Evolutionary conservation across 2,888 invertebrate genomes (phyloP).

Genomic region (Pandemis corylana): DNA sequence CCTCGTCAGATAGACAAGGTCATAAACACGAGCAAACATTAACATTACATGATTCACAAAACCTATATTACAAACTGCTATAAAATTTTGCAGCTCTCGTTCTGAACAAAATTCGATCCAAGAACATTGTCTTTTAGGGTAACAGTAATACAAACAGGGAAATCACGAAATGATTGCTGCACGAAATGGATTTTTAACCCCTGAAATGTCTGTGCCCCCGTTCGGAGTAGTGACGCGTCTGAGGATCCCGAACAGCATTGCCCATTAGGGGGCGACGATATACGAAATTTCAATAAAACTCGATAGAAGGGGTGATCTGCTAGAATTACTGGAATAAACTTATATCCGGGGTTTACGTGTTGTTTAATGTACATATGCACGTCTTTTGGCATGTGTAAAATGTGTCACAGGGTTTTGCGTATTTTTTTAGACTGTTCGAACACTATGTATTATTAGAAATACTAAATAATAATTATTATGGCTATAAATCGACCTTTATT

Average conservation of each 20-base stretch:
- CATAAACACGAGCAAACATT: background rate
- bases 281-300: slow-evolving; percentile 79
- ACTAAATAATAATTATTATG: too few relatives aligned
- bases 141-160: slow-evolving; percentile 21
- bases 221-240: slow-evolving; percentile 48
- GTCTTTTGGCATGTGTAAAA: background rate
- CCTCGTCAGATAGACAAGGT: background rate
- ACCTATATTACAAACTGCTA: background rate
- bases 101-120: slow-evolving; percentile 5
- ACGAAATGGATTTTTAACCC: slow-evolving; percentile 36
- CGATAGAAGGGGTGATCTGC: slow-evolving; percentile 55
- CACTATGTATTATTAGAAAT: too few relatives aligned
- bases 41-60: background rate
- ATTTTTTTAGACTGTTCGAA: too few relatives aligned
- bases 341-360: slow-evolving; percentile 17
- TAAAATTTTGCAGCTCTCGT: slow-evolving; percentile 12
- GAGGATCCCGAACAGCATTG: slow-evolving; percentile 68
- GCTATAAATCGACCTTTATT: too few relatives aligned
- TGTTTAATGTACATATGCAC: slow-evolving; percentile 10
- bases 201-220: slow-evolving; percentile 21
- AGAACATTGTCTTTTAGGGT: slow-evolving; percentile 28
- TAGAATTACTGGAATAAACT: slow-evolving; percentile 32
- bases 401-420: background rate
- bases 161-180: slow-evolving; percentile 30
- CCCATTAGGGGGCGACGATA: slow-evolving; percentile 72